phyloP scores from a whole-genome alignment of 1,140 invertebrate genomes.

The Caenorhabditis briggsae region DNA sequence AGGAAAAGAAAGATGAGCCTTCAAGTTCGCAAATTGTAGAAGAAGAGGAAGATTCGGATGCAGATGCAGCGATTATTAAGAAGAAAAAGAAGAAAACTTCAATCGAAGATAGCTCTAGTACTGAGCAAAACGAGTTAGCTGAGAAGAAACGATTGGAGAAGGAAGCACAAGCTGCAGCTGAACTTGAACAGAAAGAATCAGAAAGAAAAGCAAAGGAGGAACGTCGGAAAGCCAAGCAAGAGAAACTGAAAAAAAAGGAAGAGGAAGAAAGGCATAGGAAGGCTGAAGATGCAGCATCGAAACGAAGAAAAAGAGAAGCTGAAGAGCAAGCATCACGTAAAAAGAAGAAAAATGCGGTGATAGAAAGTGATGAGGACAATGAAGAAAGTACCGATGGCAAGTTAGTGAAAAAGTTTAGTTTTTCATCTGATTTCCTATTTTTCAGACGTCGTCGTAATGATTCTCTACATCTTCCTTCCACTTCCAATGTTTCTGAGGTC shows the following conservation, averaged over 20 bases:
- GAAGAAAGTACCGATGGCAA: not conserved
- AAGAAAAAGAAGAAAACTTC: not conserved
- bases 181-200: not conserved
- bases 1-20: slow-evolving; percentile 5
- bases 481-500: not conserved
- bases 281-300: slow-evolving; percentile 18
- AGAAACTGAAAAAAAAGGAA: slow-evolving; percentile 16
- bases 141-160: not conserved
- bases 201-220: slow-evolving; percentile 5
- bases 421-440: not conserved
- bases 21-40: not conserved
- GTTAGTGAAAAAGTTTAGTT: not conserved
- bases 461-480: not conserved
- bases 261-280: slow-evolving; percentile 8
- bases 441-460: not conserved
- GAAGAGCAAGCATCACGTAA: slow-evolving; percentile 8
- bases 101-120: not conserved
- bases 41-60: not conserved
- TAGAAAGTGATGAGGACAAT: not conserved
- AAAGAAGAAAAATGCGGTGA: slow-evolving; percentile 6
- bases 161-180: not conserved
- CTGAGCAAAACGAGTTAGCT: not conserved
- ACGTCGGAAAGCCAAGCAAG: not conserved
- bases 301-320: slow-evolving; percentile 19
- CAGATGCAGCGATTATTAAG: not conserved